These are phyloP conservation scores for Nipponia nippon DNA, from an alignment of 2,113 vertebrate genomes.

Conservation along the genomic window DNA sequence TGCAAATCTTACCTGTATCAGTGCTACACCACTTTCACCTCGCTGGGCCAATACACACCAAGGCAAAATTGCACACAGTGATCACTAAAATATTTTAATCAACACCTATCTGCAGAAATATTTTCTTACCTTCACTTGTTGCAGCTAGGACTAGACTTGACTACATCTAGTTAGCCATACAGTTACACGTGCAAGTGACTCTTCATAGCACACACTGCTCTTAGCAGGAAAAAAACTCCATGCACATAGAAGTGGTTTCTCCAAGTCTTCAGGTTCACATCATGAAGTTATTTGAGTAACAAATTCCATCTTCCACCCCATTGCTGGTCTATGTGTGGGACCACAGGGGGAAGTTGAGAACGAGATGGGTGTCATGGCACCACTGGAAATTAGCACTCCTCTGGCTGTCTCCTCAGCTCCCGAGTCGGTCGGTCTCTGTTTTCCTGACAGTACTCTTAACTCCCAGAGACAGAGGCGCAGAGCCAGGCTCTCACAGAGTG, in stretches of 20 bases:
- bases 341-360: neutral
- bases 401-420: neutral
- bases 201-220: neutral
- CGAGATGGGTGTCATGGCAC: neutral
- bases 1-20: accelerated
- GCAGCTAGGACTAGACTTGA: neutral
- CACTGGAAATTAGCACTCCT: neutral
- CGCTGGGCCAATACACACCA: neutral
- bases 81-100: neutral
- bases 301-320: neutral
- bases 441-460: neutral
- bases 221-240: too few species aligned
- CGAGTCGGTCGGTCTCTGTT: accelerated
- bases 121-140: neutral
- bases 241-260: neutral
- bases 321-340: neutral
- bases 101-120: neutral
- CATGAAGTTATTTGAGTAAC: neutral
- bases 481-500: conserved; percentile 12
- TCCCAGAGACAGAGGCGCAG: neutral
- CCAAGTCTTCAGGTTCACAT: neutral
- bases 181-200: neutral
- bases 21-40: neutral
- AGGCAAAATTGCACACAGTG: neutral
- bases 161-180: neutral